phyloP scores from a whole-genome alignment of 2,797 vertebrate species.

The Gila robusta region DNA sequence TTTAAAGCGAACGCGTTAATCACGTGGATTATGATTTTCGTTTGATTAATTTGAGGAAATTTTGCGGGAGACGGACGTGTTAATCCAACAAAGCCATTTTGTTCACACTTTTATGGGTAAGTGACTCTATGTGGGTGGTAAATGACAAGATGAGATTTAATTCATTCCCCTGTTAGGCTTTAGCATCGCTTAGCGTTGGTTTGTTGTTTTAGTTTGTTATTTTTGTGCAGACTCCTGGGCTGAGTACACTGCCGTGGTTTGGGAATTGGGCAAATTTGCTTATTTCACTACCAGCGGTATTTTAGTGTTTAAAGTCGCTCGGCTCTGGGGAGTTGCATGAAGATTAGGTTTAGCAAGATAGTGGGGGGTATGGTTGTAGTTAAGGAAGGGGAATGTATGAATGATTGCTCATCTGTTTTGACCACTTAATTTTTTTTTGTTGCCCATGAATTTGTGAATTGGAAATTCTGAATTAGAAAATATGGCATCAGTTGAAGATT shows the following conservation, averaged over 20 bases:
- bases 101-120: too few relatives aligned
- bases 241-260: neutral
- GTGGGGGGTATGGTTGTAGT: neutral
- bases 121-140: too few relatives aligned
- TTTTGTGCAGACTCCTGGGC: constrained; percentile 12
- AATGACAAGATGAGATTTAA: too few relatives aligned
- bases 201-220: constrained; percentile 6
- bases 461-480: too few relatives aligned
- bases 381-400: neutral
- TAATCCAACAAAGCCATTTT: too few relatives aligned
- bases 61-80: too few relatives aligned
- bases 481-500: too few relatives aligned
- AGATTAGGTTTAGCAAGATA: neutral
- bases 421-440: neutral
- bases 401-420: neutral
- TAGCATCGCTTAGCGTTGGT: neutral
- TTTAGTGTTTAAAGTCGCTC: neutral
- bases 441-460: neutral
- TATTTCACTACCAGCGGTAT: neutral
- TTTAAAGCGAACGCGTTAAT: too few relatives aligned
- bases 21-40: too few relatives aligned
- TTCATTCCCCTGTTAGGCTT: too few relatives aligned
- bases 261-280: neutral
- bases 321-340: neutral
- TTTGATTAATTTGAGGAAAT: too few relatives aligned